Conservation (phyloP, 2,113 vertebrate genomes). For the Mohoua ochrocephala region DNA sequence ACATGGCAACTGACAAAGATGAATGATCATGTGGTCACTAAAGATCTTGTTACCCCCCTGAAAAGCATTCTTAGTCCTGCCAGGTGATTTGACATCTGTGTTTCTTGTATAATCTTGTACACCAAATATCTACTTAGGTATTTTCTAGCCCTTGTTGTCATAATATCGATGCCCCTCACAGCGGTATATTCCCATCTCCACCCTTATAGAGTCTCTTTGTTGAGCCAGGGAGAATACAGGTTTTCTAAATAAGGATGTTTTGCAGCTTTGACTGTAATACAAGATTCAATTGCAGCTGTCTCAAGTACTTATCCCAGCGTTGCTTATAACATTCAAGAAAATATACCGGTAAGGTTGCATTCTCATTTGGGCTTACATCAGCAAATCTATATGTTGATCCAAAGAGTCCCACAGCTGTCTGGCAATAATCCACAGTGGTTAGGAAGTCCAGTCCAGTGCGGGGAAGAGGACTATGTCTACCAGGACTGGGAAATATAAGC, state of each 20-base stretch:
- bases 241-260: neutral
- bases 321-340: neutral
- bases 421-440: neutral
- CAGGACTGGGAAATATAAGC: neutral
- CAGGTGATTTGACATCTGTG: neutral
- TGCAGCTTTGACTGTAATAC: neutral
- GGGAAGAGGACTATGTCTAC: neutral
- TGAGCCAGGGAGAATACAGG: neutral
- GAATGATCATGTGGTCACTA: neutral
- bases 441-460: neutral
- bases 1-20: neutral
- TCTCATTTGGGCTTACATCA: neutral
- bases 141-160: neutral
- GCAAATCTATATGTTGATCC: neutral
- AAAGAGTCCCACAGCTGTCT: neutral
- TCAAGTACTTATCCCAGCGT: neutral
- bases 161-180: neutral
- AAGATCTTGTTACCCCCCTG: accelerated
- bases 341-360: neutral
- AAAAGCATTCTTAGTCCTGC: neutral
- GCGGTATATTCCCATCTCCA: neutral
- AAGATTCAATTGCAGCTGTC: neutral
- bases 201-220: neutral
- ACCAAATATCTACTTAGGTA: neutral
- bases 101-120: neutral